Evolutionary conservation across 2,888 invertebrate species (phyloP).

Genomic region (Hirudinaria manillensis): DNA sequence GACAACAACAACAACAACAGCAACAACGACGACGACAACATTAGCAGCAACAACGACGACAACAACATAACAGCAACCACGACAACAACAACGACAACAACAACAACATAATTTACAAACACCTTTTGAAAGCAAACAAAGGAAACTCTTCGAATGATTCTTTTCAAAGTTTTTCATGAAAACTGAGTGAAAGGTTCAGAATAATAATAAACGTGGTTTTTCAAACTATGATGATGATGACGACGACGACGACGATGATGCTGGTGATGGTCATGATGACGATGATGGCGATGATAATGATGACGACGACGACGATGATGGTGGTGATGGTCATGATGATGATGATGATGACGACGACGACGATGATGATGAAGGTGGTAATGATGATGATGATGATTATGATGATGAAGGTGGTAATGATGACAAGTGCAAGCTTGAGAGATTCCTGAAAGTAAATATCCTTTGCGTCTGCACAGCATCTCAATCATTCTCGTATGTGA

Average conservation of each 20-base stretch:
- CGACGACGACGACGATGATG: slow-evolving; percentile 60
- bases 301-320: background rate
- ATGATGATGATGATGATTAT: background rate
- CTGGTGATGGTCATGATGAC: background rate
- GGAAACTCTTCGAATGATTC: too few species aligned
- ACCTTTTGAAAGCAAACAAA: too few species aligned
- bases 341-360: background rate
- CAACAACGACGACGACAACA: too few species aligned
- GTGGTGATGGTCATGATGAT: too few species aligned
- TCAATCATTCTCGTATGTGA: background rate
- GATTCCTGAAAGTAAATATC: background rate
- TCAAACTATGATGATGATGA: slow-evolving; percentile 58
- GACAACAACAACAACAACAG: too few species aligned
- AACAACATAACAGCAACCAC: too few species aligned
- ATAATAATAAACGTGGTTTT: too few species aligned
- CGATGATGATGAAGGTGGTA: background rate
- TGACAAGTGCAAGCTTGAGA: background rate
- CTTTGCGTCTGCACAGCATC: background rate
- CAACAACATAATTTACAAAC: too few species aligned
- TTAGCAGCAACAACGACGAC: too few species aligned
- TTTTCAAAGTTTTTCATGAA: too few species aligned
- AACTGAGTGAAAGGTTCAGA: too few species aligned
- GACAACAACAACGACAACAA: too few species aligned
- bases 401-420: background rate
- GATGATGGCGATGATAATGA: background rate